A percentile compares a stretch with the other conserved stretches of the same genome.
These are phyloP conservation scores for Epinephelus cyanopodus DNA, from an alignment of 2,113 vertebrate genomes.

Conservation along the genomic window DNA sequence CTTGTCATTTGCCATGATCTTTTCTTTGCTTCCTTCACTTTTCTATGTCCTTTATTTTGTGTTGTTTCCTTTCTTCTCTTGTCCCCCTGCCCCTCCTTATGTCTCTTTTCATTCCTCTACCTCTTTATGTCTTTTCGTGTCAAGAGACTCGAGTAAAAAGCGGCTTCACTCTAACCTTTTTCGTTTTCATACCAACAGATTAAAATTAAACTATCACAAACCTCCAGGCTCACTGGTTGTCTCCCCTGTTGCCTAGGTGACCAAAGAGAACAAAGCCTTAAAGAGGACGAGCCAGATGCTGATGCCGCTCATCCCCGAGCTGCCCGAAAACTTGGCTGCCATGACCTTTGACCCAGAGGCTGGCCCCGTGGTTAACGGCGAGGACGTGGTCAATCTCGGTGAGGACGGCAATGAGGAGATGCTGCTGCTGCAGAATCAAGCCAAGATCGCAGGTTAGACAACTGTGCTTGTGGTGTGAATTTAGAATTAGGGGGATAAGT, in stretches of 20 bases:
- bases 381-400: constrained; percentile 13
- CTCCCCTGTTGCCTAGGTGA: constrained; percentile 74
- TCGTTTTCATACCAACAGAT: not conserved
- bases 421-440: constrained; percentile 66
- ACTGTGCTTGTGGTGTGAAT: not conserved
- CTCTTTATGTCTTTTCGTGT: not conserved
- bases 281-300: constrained; percentile 81
- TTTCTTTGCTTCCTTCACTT: not conserved
- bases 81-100: too few species aligned
- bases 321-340: constrained; percentile 57
- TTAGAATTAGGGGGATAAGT: not conserved
- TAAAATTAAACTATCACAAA: not conserved
- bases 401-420: constrained; percentile 50
- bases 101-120: not conserved
- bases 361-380: not conserved
- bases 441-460: constrained; percentile 79
- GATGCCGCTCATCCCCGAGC: constrained; percentile 73
- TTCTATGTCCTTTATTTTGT: not conserved
- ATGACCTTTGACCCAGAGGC: constrained; percentile 40
- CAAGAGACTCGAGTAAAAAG: not conserved
- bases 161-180: not conserved
- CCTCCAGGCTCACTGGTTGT: not conserved
- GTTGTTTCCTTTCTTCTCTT: not conserved
- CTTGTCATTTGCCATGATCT: not conserved
- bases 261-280: constrained; percentile 82